A percentile compares a stretch with the other conserved stretches of the same genome.
Conservation (phyloP, 1,140 invertebrate species). For the Heliconius congener region DNA sequence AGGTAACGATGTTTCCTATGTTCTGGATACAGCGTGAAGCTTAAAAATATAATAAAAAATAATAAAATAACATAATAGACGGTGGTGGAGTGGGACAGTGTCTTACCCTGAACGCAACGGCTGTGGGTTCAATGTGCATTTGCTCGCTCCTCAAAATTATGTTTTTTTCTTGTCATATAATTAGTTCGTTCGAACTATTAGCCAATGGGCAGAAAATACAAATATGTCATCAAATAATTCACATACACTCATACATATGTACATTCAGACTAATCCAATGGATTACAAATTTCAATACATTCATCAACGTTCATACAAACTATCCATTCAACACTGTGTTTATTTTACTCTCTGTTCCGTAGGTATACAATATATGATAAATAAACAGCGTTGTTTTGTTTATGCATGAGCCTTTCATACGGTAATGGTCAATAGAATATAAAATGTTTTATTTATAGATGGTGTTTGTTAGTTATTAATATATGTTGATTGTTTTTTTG, state of each 20-base stretch:
- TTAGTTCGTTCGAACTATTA: neutral
- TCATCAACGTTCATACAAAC: neutral
- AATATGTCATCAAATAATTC: neutral
- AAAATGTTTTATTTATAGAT: neutral
- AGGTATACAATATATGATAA: neutral
- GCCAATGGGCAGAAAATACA: neutral
- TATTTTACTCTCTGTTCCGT: constrained; percentile 2
- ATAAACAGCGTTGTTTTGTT: neutral
- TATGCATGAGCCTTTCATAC: constrained; percentile 3
- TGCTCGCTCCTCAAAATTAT: no score
- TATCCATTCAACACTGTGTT: neutral
- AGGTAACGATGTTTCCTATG: no score
- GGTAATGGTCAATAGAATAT: constrained; percentile 11
- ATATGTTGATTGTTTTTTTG: neutral
- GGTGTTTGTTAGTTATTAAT: neutral
- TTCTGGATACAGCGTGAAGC: no score
- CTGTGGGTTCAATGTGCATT: no score
- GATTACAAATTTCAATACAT: constrained; percentile 5
- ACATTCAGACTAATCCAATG: neutral
- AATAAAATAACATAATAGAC: no score
- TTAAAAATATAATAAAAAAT: no score
- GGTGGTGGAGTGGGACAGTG: no score
- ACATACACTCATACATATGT: neutral
- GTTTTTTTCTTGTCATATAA: no score
- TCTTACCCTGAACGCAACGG: no score